Evolutionary conservation across 2,888 invertebrate species (phyloP), one percentile per base, ranked within the genome.

Genomic region (Oxystoma pomonae): DNA sequence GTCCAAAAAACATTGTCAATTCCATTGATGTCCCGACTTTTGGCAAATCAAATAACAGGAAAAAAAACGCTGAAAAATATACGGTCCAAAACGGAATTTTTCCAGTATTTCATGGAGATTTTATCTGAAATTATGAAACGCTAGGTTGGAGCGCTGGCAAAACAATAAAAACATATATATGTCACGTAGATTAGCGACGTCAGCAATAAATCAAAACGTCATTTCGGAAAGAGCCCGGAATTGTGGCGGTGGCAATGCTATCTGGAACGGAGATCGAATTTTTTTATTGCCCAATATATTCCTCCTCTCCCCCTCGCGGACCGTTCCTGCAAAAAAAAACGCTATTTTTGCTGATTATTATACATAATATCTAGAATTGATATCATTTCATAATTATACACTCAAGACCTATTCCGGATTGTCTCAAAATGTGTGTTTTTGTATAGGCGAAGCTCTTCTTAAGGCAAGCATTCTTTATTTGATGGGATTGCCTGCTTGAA

Each of bases 161-260:
- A 78, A 80, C 79, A 80, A 80, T 79, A 80, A 80, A 80, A 80
- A 79, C 77, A 77, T 75, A 78, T 78, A 78, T 78, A 78, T 77
- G 79, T 79, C 79, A 79, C 78, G 77, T 79, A 80, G 80, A 81
- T 81, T 81, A 79, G 79, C 78, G 74, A 77, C 78, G 80, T 80
- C 79, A 79, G 74, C 77, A 74, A 80, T 80, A 80, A 80, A 80
- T 81, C 80, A 81, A 80, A 77, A 76, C 77, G 78, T 79, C 79
- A 80, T 79, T 79, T 77, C 75, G 75, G 72, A 75, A 77, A 75
- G 75, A 75, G 74, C 72, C 70, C 3, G 35, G 12, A 35, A 7
- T 35, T 35, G 35, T 35, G 35, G 35, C 35, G 35, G 12, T 35
- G 35, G 5, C 35, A 35, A 35, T 12, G 35, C 12, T 35, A 35